phyloP scores from a whole-genome alignment of 2,888 invertebrate genomes.

The Acleris cristana region DNA sequence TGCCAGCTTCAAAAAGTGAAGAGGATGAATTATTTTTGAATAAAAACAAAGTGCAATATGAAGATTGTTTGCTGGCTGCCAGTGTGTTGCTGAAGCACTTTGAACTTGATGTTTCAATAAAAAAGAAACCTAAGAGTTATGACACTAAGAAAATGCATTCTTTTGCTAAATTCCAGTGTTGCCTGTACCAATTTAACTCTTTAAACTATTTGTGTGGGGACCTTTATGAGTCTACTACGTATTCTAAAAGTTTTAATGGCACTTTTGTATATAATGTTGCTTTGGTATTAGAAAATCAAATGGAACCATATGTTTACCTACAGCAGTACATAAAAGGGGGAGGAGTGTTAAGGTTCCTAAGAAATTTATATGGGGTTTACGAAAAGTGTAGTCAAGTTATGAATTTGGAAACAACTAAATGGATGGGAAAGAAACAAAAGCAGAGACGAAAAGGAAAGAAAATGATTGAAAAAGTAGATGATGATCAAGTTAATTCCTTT shows the following conservation, averaged over 20 bases:
- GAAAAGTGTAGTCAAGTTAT: constrained; percentile 55
- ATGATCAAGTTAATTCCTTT: constrained; percentile 55
- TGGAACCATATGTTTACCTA: constrained; percentile 81
- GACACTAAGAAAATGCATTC: constrained; percentile 83
- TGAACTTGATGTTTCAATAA: constrained; percentile 81
- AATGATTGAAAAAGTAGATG: constrained; percentile 48
- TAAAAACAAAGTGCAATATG: constrained; percentile 77
- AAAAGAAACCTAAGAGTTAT: constrained; percentile 80
- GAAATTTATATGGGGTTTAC: constrained; percentile 59
- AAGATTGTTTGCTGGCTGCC: constrained; percentile 85
- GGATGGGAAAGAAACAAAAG: constrained; percentile 54
- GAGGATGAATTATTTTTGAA: constrained; percentile 66
- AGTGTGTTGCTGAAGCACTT: constrained; percentile 84
- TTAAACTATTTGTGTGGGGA: constrained; percentile 86
- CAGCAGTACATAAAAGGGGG: constrained; percentile 74
- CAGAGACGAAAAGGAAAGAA: constrained; percentile 53
- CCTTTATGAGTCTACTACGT: constrained; percentile 82
- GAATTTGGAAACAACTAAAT: constrained; percentile 55
- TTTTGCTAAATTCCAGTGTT: constrained; percentile 87
- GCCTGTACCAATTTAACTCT: constrained; percentile 82
- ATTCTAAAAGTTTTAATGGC: constrained; percentile 88
- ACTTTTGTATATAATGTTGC: constrained; percentile 90
- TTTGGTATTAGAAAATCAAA: constrained; percentile 83
- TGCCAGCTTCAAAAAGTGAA: constrained; percentile 39
- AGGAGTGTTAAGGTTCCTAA: constrained; percentile 65